Evolutionary conservation across 2,113 vertebrate species (phyloP).

Genomic region (Aphelocoma coerulescens): DNA sequence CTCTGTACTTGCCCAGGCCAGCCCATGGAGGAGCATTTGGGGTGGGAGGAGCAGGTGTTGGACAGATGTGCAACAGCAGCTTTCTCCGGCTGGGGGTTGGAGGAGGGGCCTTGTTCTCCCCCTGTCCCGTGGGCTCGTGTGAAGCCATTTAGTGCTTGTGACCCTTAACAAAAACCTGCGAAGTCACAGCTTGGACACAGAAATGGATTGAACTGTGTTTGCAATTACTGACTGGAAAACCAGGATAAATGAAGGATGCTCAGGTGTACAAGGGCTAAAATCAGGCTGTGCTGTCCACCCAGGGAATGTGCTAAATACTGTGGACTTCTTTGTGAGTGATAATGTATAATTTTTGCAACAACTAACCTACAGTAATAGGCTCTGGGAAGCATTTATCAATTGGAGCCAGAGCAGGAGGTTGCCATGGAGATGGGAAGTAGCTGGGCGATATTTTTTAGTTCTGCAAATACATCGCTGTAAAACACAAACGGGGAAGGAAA

Average conservation of each 20-base stretch:
- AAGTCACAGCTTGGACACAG: neutral
- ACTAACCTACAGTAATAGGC: neutral
- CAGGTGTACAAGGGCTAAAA: neutral
- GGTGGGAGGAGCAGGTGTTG: fast-evolving
- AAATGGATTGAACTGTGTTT: neutral
- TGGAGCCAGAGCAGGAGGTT: slow-evolving; percentile 54
- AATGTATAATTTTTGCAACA: neutral
- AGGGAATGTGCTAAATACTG: neutral
- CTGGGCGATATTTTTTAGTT: slow-evolving; percentile 23
- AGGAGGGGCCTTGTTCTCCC: neutral
- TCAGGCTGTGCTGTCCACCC: neutral
- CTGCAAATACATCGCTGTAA: slow-evolving; percentile 45
- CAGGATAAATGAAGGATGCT: neutral
- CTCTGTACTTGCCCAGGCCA: fast-evolving
- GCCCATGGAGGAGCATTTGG: fast-evolving
- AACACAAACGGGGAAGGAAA: neutral
- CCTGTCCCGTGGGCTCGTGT: fast-evolving
- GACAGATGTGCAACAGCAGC: neutral
- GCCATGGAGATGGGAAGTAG: slow-evolving; percentile 68
- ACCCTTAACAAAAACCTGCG: neutral
- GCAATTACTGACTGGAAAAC: neutral
- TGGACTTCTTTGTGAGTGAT: neutral
- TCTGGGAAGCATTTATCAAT: slow-evolving; percentile 36
- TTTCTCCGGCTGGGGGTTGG: neutral
- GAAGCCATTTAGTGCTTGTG: neutral